Conservation (phyloP, 2,888 invertebrate species). For the Chromoteleia sp. region DNA sequence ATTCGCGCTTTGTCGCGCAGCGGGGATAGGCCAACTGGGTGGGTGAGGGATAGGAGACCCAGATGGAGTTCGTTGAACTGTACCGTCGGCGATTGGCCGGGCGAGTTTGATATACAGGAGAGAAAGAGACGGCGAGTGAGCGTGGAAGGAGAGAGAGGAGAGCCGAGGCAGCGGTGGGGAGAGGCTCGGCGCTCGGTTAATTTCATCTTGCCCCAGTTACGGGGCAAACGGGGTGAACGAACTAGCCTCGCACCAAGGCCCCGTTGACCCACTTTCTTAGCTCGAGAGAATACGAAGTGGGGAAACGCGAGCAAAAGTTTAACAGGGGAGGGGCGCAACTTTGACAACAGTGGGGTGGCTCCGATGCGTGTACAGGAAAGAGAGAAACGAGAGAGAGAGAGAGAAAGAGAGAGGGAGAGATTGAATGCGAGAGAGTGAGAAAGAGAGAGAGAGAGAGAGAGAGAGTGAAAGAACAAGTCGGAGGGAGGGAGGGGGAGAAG, state of each 20-base stretch:
- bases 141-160: slow-evolving; percentile 78
- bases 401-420: slow-evolving; percentile 24
- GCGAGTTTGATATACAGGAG: slow-evolving; percentile 65
- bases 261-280: slow-evolving; percentile 83
- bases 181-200: slow-evolving; percentile 84
- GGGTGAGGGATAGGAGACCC: slow-evolving; percentile 78
- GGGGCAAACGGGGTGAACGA: slow-evolving; percentile 87
- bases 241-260: slow-evolving; percentile 86
- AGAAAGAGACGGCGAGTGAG: slow-evolving; percentile 72
- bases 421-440: neutral
- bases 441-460: slow-evolving; percentile 10
- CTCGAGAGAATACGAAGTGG: slow-evolving; percentile 69
- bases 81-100: slow-evolving; percentile 81
- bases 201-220: slow-evolving; percentile 89
- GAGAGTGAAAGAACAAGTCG: slow-evolving; percentile 12
- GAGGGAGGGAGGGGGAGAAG: slow-evolving; percentile 10
- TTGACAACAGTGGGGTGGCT: slow-evolving; percentile 38
- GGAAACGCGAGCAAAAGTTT: slow-evolving; percentile 66
- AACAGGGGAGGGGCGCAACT: slow-evolving; percentile 29
- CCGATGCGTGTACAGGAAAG: slow-evolving; percentile 18
- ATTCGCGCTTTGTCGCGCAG: too few relatives aligned
- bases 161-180: slow-evolving; percentile 83
- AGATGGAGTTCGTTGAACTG: slow-evolving; percentile 84
- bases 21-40: slow-evolving; percentile 54
- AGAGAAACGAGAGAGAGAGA: neutral